Percentiles rank a stretch among this genome's conserved stretches.
Conservation (phyloP, 2,797 vertebrate genomes). For the Lepus oiostolus region DNA sequence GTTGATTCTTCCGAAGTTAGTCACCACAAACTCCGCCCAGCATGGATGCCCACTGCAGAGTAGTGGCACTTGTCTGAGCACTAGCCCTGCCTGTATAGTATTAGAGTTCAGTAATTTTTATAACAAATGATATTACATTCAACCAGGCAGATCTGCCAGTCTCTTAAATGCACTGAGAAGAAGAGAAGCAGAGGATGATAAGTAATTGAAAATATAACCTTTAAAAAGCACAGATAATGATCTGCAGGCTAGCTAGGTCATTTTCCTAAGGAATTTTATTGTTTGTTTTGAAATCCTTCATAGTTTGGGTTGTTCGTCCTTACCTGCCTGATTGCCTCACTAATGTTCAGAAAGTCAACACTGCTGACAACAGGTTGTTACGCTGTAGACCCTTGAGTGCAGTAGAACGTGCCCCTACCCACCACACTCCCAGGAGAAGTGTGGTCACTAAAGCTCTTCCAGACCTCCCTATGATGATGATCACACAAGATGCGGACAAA, state of each 20-base stretch:
- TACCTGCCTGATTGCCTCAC: background rate
- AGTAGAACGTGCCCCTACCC: background rate
- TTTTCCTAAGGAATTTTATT: constrained; percentile 12
- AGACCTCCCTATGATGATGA: background rate
- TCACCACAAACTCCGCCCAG: background rate
- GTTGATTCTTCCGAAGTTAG: background rate
- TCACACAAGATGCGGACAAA: background rate
- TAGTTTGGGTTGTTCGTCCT: background rate
- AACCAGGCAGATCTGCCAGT: background rate
- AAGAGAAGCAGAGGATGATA: background rate
- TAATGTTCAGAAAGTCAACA: constrained; percentile 5
- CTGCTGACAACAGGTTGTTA: background rate
- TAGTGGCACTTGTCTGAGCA: background rate
- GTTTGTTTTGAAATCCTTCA: constrained; percentile 17
- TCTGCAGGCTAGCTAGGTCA: background rate
- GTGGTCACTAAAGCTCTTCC: background rate
- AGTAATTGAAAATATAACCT: constrained; percentile 22
- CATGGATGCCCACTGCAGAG: background rate
- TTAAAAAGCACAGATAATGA: constrained; percentile 43
- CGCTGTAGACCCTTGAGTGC: background rate
- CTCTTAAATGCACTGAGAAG: background rate
- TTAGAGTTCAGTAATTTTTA: background rate
- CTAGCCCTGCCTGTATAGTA: background rate
- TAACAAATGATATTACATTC: background rate
- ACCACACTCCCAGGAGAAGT: background rate